phyloP scores from a whole-genome alignment of 2,888 invertebrate species.

The Selenia dentaria region DNA sequence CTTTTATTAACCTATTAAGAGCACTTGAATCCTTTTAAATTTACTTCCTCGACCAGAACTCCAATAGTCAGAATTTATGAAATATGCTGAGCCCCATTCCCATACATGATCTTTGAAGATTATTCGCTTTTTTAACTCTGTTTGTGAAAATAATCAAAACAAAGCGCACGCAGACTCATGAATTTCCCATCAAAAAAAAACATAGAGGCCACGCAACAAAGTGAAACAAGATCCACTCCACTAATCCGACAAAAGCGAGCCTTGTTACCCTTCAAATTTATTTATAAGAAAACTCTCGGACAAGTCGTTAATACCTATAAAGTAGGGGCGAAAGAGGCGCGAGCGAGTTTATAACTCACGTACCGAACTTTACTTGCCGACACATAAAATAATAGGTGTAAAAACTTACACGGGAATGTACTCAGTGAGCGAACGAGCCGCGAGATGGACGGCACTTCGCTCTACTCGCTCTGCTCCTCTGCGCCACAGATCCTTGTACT shows the following conservation, averaged over 20 bases:
- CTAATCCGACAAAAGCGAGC: constrained; percentile 85
- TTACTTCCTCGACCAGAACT: too few species aligned
- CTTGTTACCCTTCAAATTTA: constrained; percentile 85
- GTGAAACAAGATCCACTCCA: constrained; percentile 84
- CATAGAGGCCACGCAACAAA: constrained; percentile 79
- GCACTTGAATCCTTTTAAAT: too few species aligned
- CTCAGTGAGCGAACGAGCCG: constrained; percentile 78
- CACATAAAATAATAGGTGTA: constrained; percentile 85
- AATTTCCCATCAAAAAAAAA: constrained; percentile 72
- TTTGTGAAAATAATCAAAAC: constrained; percentile 43
- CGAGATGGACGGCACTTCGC: constrained; percentile 73
- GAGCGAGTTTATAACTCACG: constrained; percentile 85
- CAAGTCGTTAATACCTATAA: constrained; percentile 85
- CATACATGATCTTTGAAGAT: too few species aligned
- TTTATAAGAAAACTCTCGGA: constrained; percentile 85
- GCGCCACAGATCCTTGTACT: constrained; percentile 21
- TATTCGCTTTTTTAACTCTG: not conserved
- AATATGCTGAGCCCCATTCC: too few species aligned
- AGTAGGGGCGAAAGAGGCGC: constrained; percentile 84
- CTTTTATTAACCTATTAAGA: too few species aligned
- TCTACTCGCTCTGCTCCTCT: constrained; percentile 35
- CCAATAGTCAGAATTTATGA: too few species aligned
- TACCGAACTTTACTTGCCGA: constrained; percentile 85
- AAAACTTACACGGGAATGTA: constrained; percentile 85
- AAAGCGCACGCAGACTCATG: constrained; percentile 57